Conservation (phyloP, 2,113 vertebrate species). For the Nymphicus hollandicus region DNA sequence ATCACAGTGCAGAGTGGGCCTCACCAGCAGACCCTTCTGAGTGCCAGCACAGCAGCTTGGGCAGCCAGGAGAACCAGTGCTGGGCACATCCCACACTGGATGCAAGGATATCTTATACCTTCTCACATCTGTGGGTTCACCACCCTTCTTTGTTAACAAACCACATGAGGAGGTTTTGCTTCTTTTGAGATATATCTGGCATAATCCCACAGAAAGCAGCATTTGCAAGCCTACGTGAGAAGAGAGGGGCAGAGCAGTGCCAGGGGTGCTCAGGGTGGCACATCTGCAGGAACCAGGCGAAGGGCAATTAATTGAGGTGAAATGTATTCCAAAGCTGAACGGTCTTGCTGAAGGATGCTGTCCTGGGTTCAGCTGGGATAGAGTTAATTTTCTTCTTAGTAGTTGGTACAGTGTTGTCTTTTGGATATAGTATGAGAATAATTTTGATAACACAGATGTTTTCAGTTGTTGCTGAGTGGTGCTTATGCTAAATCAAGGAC, state of each 20-base stretch:
- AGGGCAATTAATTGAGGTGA: not conserved
- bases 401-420: not conserved
- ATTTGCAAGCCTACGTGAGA: not conserved
- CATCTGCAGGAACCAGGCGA: fast-evolving
- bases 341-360: fast-evolving
- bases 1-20: fast-evolving
- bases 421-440: not conserved
- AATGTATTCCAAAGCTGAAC: not conserved
- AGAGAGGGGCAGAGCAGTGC: not conserved
- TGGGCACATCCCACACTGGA: not conserved
- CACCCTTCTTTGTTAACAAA: not conserved
- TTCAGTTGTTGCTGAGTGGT: not conserved
- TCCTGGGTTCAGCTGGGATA: not conserved
- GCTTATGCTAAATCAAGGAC: not conserved
- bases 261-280: fast-evolving
- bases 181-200: not conserved
- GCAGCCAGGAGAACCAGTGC: fast-evolving
- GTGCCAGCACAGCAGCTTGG: not conserved
- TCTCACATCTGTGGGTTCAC: not conserved
- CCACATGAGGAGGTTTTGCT: not conserved
- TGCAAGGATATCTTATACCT: fast-evolving
- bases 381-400: not conserved
- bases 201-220: not conserved
- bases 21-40: fast-evolving
- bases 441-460: not conserved